Conservation (phyloP, 2,797 vertebrate genomes). For the Microchirus variegatus region DNA sequence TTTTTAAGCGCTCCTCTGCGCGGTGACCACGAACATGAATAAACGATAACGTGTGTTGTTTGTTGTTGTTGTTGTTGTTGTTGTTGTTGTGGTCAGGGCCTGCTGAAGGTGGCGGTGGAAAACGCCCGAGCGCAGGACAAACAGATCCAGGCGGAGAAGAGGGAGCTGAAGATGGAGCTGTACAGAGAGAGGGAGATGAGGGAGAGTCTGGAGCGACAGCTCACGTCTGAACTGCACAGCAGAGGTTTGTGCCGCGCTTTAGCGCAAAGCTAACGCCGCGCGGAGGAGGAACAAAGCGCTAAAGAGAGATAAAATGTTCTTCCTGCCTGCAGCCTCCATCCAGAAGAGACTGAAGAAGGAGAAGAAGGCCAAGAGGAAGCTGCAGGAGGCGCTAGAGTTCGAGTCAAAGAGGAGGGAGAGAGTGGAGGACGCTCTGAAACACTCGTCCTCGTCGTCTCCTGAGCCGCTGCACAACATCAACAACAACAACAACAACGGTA, state of each 20-base stretch:
- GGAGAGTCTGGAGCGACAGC: slow-evolving; percentile 92
- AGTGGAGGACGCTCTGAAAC: slow-evolving; percentile 91
- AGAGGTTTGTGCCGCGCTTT: slow-evolving; percentile 84
- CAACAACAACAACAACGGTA: slow-evolving; percentile 52
- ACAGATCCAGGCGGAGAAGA: slow-evolving; percentile 95
- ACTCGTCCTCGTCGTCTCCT: slow-evolving; percentile 82
- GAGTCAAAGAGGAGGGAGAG: slow-evolving; percentile 92
- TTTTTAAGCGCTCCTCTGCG: too few relatives aligned
- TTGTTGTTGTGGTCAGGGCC: slow-evolving; percentile 78
- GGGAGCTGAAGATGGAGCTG: slow-evolving; percentile 93
- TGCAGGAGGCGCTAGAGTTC: slow-evolving; percentile 95
- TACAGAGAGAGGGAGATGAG: slow-evolving; percentile 91
- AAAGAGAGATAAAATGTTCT: too few relatives aligned
- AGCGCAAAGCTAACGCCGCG: background rate
- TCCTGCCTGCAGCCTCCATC: slow-evolving; percentile 85
- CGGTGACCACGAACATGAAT: too few relatives aligned
- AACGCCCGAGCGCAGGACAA: slow-evolving; percentile 96
- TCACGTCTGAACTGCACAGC: slow-evolving; percentile 92
- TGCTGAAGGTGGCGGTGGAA: slow-evolving; percentile 96
- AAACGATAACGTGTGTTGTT: too few relatives aligned
- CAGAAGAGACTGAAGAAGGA: slow-evolving; percentile 97
- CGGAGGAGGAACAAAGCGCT: too few relatives aligned
- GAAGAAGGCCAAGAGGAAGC: slow-evolving; percentile 96
- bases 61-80: too few relatives aligned
- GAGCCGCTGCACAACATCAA: slow-evolving; percentile 65